Evolutionary conservation across 2,113 vertebrate species (phyloP), one percentile per base, ranked within the genome.

Genomic region (Nannospalax galili): DNA sequence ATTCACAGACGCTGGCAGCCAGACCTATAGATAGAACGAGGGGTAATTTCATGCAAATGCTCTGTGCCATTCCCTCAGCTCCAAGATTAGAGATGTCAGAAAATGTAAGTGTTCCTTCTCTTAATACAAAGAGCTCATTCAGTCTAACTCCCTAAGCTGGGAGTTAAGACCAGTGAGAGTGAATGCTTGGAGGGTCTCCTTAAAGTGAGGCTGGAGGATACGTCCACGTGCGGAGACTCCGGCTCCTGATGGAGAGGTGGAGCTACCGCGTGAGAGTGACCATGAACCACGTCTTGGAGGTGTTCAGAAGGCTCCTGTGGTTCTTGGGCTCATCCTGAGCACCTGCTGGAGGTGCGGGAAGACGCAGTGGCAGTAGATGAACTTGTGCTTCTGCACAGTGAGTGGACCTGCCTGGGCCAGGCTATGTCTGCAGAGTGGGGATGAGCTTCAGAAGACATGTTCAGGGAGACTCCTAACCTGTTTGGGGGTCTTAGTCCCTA

Each of bases 21-120:
- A 97, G 98, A 94, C 92, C 97, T 95, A 97, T 95, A 97, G 97
- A 98, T 96, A 97, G 97, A 98, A 98, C 80, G 97, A 98, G 96
- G 97, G 98, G 96, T 98, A 98, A 99, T 99, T 98, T 98, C 98
- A 98, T 98, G 98, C 98, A 99, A 98, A 98, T 98, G 96, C 95
- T 98, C 98, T 95, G 81, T 95, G 97, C 88, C 80, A 85, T 95
- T 98, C 98, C 98, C 98, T 96, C 97, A 97, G 98, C 97, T 97
- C 97, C 95, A 94, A 97, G 98, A 98, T 98, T 98, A 98, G 95
- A 96, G 96, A 98, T 97, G 98, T 98, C 97, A 98, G 97, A 97
- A 98, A 98, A 98, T 96, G 95, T 98, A 98, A 98, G 98, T 97
- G 97, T 93, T 98, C 97, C 97, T 98, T 97, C 97, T 92, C 97